Evolutionary conservation across 2,888 invertebrate species (phyloP), one percentile per base, ranked within the genome.

Genomic region (Dolichopus griseipennis): DNA sequence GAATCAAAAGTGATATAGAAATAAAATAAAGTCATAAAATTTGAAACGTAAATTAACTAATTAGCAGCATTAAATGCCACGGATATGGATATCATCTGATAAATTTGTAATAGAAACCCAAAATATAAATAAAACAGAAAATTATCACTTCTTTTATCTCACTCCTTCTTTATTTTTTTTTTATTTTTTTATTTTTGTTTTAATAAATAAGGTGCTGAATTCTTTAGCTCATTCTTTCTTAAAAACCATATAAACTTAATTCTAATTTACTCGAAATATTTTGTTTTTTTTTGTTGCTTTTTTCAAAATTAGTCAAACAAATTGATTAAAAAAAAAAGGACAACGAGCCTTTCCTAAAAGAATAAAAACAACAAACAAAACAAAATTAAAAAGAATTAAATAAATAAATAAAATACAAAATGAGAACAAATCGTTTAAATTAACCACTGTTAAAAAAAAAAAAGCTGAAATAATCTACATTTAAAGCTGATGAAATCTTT

Each of bases 1-100:
- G 37, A 37, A 37, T 12, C 37, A 37, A 12, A n/a, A 9, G 52
- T 52, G 52, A 52, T 52, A n/a, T 18, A 52, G 18, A 52, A 52
- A 52, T 52, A 52, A 52, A 52, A 52, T 52, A 52, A 52, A 52
- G 52, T 52, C 52, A 52, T 52, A 52, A 52, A 52, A 52, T 52
- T 27, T 52, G 15, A 52, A 52, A 52, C n/a, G 52, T 12, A 52
- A 52, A 52, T 52, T 52, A 52, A 52, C 52, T 52, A 52, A 52
- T 52, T 52, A 52, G 52, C 6, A n/a, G 52, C 52, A 52, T 52
- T 52, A 52, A 52, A 52, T 52, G 18, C 52, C 52, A 52, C 52
- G 52, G 52, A 52, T 52, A 52, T 15, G n/a, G 52, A 52, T 52
- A 52, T 52, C 52, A 52, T 52, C 52, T 12, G 52, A 52, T 52